A percentile compares a stretch with the other conserved stretches of the same genome.
phyloP scores from a whole-genome alignment of 2,888 invertebrate genomes.

The Scaptomyza caliginosa region DNA sequence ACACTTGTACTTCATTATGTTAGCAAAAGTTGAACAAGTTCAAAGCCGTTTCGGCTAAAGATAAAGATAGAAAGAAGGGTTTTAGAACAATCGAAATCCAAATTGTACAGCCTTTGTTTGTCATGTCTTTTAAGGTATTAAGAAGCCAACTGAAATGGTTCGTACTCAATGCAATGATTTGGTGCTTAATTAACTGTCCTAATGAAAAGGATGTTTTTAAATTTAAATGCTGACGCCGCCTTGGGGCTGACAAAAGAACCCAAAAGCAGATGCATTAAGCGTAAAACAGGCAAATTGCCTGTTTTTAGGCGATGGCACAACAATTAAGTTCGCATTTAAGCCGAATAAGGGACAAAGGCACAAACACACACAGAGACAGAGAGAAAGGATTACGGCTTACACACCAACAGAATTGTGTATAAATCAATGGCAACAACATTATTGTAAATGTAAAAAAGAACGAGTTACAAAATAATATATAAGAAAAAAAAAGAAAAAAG shows the following conservation, averaged over 20 bases:
- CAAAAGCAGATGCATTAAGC: slow-evolving; percentile 20
- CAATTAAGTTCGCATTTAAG: slow-evolving; percentile 75
- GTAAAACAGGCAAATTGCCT: slow-evolving; percentile 66
- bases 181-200: slow-evolving; percentile 72
- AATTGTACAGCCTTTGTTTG: slow-evolving; percentile 16
- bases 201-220: slow-evolving; percentile 60
- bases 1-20: slow-evolving; percentile 41
- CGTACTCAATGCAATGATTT: slow-evolving; percentile 65
- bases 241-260: neutral
- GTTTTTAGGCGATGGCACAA: slow-evolving; percentile 66
- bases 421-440: slow-evolving; percentile 80
- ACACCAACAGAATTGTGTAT: slow-evolving; percentile 51
- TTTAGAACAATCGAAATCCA: neutral
- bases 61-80: neutral
- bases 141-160: slow-evolving; percentile 23
- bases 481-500: slow-evolving; percentile 56
- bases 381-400: slow-evolving; percentile 33
- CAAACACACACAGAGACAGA: neutral
- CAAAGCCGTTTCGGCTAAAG: slow-evolving; percentile 8
- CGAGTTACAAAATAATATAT: slow-evolving; percentile 2
- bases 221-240: slow-evolving; percentile 46
- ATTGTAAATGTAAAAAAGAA: slow-evolving; percentile 50
- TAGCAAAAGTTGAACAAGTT: neutral
- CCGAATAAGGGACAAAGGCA: slow-evolving; percentile 49
- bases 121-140: slow-evolving; percentile 2